Base-by-base conservation (phyloP, 2,888 invertebrate species). In the Lepidocyrtinus sp. region DNA sequence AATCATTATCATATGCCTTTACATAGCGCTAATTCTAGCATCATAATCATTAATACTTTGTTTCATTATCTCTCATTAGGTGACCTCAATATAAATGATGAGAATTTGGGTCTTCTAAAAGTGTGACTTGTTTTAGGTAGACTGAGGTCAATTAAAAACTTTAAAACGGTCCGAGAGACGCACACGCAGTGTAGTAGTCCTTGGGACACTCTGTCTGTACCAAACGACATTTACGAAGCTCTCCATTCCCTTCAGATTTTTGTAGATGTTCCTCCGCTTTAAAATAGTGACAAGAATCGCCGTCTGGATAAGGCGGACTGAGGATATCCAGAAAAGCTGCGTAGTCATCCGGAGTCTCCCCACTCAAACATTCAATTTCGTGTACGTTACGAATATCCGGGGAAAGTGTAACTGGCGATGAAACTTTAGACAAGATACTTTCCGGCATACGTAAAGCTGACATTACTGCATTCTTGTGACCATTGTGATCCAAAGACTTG, bases 291-390 rank as follows among this genome's bases (percentile, higher is more conserved):
- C 82, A 82, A 2, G 75, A 70, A 21, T 78, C 75, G 12, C 70
- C 71, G n/a, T 82, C 82, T 5, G 69, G 73, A 17, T 83, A 83
- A 2, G 83, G 83, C 3, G 83, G 83, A 72, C 85, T 84, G 12
- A 86, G 50, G 73, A 86, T 83, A 67, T 86, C 86, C n/a, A 86
- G 45, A 62, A 86, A 85, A 0, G 85, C 86, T 5, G 84, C 85
- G 55, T 79, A 84, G 9, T 84, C 81, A 9, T 55, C 76, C 12
- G 62, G 77, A 15, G 25, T 46, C 45, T 83, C 81, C 2, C 81
- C 83, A 21, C 74, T 75, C 21, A 75, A 59, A 62, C 82, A 85
- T 27, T 83, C 75, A 12, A 86, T 81, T 63, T 84, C 82, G 27
- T 86, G 86, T 7, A 85, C 72, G 62, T 86, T 86, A 1, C 82